Conservation (phyloP, 2,888 invertebrate genomes). For the Trichogramma dendrolimi region DNA sequence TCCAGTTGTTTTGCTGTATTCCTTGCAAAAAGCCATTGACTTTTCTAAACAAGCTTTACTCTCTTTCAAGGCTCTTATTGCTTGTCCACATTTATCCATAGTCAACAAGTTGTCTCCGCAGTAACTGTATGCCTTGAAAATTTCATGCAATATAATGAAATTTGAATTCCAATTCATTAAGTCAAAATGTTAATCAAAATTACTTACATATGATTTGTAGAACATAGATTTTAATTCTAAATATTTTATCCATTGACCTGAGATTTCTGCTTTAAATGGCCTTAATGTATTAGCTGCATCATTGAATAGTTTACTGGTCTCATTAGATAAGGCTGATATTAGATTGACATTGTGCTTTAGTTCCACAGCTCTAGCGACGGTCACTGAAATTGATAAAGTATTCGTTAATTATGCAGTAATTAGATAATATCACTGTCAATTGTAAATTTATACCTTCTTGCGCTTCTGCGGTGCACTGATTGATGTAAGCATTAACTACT, state of each 20-base stretch:
- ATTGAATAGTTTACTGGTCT: slow-evolving; percentile 59
- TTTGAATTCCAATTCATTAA: slow-evolving; percentile 4
- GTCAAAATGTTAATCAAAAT: background rate
- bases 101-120: slow-evolving; percentile 59
- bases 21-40: slow-evolving; percentile 55
- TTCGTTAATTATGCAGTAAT: background rate
- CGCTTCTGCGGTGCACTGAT: slow-evolving; percentile 64
- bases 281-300: slow-evolving; percentile 57
- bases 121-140: slow-evolving; percentile 58
- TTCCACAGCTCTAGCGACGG: slow-evolving; percentile 63
- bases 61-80: slow-evolving; percentile 59
- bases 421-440: slow-evolving; percentile 1
- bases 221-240: slow-evolving; percentile 59
- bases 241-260: slow-evolving; percentile 60
- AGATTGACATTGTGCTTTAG: slow-evolving; percentile 59
- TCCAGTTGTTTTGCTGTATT: slow-evolving; percentile 58
- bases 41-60: slow-evolving; percentile 54
- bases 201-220: slow-evolving; percentile 59
- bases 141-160: slow-evolving; percentile 1
- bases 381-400: slow-evolving; percentile 46
- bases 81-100: slow-evolving; percentile 64
- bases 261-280: slow-evolving; percentile 53
- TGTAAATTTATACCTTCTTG: slow-evolving; percentile 55
- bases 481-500: slow-evolving; percentile 59
- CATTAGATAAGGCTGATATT: slow-evolving; percentile 60